Conservation (phyloP, 2,888 invertebrate species). For the Danaus chrysippus region DNA sequence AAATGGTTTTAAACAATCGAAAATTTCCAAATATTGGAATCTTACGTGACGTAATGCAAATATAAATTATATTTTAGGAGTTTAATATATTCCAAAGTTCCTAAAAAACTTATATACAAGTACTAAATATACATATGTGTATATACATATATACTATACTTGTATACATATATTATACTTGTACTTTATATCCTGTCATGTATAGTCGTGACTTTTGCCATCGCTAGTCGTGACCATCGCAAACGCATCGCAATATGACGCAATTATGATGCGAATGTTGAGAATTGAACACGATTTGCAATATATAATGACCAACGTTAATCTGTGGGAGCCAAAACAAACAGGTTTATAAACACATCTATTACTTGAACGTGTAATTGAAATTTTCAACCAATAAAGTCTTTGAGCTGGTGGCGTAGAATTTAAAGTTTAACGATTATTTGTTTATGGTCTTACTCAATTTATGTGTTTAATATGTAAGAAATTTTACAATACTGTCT, state of each 20-base stretch:
- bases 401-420: neutral
- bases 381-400: neutral
- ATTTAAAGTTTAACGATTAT: neutral
- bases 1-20: too few species aligned
- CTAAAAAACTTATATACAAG: too few species aligned
- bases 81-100: too few species aligned
- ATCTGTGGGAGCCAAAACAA: conserved; percentile 12
- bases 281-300: conserved; percentile 9
- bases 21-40: too few species aligned
- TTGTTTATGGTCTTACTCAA: too few species aligned
- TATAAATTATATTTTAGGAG: too few species aligned
- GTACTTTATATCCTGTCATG: neutral
- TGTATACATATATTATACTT: neutral
- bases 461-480: too few species aligned
- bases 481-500: too few species aligned
- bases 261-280: neutral
- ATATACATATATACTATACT: too few species aligned
- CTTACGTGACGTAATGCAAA: too few species aligned
- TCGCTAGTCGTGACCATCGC: too few species aligned
- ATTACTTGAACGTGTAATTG: neutral
- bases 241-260: neutral
- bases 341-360: neutral
- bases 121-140: neutral
- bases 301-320: conserved; percentile 5
- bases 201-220: neutral